A percentile compares a stretch with the other conserved stretches of the same genome.
These are phyloP conservation scores for Macquaria australasica DNA, from an alignment of 2,113 vertebrate species.

Conservation along the genomic window DNA sequence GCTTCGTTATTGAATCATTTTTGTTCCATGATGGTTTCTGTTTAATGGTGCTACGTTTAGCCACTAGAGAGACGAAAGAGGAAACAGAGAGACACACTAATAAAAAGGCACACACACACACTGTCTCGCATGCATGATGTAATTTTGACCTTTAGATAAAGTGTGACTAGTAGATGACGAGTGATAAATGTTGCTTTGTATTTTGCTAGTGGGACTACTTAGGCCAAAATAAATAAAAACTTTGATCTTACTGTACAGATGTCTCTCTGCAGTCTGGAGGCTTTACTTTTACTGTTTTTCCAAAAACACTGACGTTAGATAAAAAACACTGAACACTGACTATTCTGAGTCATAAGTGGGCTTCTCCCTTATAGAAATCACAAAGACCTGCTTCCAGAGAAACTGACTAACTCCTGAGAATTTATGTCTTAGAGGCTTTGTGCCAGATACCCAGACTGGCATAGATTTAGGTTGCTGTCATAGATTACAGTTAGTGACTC, in stretches of 20 bases:
- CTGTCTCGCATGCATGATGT: slow-evolving; percentile 3
- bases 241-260: background rate
- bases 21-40: slow-evolving; percentile 27
- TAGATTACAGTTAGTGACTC: slow-evolving; percentile 83
- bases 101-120: background rate
- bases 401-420: slow-evolving; percentile 75
- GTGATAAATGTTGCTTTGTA: background rate
- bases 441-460: slow-evolving; percentile 60
- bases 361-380: background rate
- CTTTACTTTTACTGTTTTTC: slow-evolving; percentile 5
- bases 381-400: slow-evolving; percentile 47
- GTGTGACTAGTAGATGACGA: background rate
- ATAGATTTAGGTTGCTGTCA: slow-evolving; percentile 67
- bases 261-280: background rate
- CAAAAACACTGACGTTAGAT: background rate
- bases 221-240: background rate
- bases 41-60: slow-evolving; percentile 22
- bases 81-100: slow-evolving; percentile 24
- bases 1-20: slow-evolving; percentile 18
- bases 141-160: slow-evolving; percentile 26
- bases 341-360: slow-evolving; percentile 30
- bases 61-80: slow-evolving; percentile 5
- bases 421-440: slow-evolving; percentile 75
- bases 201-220: background rate
- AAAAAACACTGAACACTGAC: background rate